phyloP scores from a whole-genome alignment of 2,888 invertebrate species.

The Trichogramma evanescens region DNA sequence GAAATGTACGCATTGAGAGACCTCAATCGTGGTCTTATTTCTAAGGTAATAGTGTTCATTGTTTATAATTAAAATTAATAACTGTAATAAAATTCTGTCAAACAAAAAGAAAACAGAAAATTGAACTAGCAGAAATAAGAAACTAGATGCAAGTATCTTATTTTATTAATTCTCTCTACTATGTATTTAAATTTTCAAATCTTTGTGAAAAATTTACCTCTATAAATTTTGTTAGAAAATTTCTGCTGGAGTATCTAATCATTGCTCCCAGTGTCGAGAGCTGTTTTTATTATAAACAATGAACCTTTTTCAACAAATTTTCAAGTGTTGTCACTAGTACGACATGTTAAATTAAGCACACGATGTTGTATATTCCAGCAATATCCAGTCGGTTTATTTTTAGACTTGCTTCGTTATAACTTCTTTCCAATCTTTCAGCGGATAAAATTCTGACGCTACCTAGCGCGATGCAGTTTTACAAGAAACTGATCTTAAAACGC shows the following conservation, averaged over 20 bases:
- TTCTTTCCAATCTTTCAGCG: no score
- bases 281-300: no score
- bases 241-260: conserved; percentile 13
- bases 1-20: conserved; percentile 39
- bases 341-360: no score
- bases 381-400: no score
- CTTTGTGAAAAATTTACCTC: conserved; percentile 3
- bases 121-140: not conserved
- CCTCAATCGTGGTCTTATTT: conserved; percentile 37
- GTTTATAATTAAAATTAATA: conserved; percentile 1
- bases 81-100: conserved; percentile 6
- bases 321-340: no score
- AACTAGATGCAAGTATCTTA: not conserved
- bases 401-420: no score
- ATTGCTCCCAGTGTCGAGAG: conserved; percentile 6
- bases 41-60: conserved; percentile 34
- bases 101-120: not conserved
- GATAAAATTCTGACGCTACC: no score
- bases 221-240: conserved; percentile 1
- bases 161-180: not conserved
- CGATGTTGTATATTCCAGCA: no score
- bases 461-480: no score
- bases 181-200: not conserved
- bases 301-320: no score
- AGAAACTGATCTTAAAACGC: no score